Evolutionary conservation across 2,113 vertebrate species (phyloP).

Genomic region (Dasyurus viverrinus): DNA sequence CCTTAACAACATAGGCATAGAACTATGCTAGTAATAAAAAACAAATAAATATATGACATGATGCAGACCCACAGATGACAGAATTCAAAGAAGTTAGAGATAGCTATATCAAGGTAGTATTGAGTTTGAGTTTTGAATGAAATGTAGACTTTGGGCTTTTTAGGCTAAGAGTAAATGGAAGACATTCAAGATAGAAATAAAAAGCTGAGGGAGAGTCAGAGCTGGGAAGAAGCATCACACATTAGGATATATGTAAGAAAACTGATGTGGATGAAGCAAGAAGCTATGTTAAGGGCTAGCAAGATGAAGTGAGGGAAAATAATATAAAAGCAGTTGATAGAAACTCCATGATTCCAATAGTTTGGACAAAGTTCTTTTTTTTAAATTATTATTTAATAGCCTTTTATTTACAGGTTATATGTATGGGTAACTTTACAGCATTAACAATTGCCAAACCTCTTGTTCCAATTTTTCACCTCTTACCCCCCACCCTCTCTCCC

Average conservation of each 20-base stretch:
- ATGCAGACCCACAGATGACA: not conserved
- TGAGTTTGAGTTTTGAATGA: slow-evolving; percentile 2
- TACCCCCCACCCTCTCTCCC: too few relatives aligned
- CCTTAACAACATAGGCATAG: not conserved
- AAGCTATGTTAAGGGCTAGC: not conserved
- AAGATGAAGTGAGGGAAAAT: not conserved
- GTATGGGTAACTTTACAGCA: too few relatives aligned
- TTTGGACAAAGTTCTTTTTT: not conserved
- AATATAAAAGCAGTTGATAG: not conserved
- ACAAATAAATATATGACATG: not conserved
- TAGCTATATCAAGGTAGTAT: not conserved
- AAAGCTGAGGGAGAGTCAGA: not conserved
- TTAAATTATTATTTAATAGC: too few relatives aligned
- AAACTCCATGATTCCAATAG: not conserved
- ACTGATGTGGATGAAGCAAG: not conserved
- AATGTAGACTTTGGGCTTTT: not conserved
- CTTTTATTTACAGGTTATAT: too few relatives aligned
- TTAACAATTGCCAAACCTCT: too few relatives aligned
- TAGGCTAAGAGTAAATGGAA: not conserved
- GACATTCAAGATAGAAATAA: not conserved
- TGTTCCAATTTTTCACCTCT: too few relatives aligned
- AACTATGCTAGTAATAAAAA: not conserved
- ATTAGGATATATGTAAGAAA: not conserved
- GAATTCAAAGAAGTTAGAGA: not conserved
- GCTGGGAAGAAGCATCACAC: not conserved